Evolutionary conservation across 2,797 vertebrate species (phyloP).

Genomic region (Eutrigla gurnardus): DNA sequence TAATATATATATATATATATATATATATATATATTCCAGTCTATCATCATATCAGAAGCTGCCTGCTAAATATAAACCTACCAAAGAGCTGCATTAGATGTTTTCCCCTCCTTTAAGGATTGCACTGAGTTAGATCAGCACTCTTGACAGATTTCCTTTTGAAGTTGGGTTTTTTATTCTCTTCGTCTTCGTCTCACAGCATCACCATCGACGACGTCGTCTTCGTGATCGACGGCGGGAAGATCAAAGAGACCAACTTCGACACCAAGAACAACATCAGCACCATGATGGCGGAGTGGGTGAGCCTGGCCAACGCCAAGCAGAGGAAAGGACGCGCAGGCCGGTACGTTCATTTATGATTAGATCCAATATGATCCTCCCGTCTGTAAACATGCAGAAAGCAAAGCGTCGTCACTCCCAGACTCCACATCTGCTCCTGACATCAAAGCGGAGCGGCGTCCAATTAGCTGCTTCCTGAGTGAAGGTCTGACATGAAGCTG

Average conservation of each 20-base stretch:
- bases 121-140: not conserved
- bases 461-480: constrained; percentile 63
- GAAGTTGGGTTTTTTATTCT: constrained; percentile 35
- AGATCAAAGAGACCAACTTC: constrained; percentile 98
- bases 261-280: constrained; percentile 98
- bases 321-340: constrained; percentile 97
- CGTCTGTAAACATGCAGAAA: constrained; percentile 37
- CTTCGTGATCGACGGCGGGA: constrained; percentile 96
- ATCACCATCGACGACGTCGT: constrained; percentile 99
- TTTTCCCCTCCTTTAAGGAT: too few relatives aligned
- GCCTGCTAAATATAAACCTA: constrained; percentile 61
- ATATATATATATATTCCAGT: too few relatives aligned
- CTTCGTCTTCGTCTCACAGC: constrained; percentile 74
- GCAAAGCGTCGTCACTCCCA: constrained; percentile 38
- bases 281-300: constrained; percentile 98
- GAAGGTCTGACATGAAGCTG: constrained; percentile 40
- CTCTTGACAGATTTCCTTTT: constrained; percentile 44
- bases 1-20: too few relatives aligned
- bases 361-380: not conserved
- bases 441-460: constrained; percentile 61
- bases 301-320: constrained; percentile 96
- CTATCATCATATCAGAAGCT: constrained; percentile 31
- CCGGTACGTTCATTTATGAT: constrained; percentile 80
- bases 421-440: constrained; percentile 43
- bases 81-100: constrained; percentile 24